Evolutionary conservation across 2,888 invertebrate genomes (phyloP), one percentile per base, ranked within the genome.

Genomic region (Drosophila prostipennis): DNA sequence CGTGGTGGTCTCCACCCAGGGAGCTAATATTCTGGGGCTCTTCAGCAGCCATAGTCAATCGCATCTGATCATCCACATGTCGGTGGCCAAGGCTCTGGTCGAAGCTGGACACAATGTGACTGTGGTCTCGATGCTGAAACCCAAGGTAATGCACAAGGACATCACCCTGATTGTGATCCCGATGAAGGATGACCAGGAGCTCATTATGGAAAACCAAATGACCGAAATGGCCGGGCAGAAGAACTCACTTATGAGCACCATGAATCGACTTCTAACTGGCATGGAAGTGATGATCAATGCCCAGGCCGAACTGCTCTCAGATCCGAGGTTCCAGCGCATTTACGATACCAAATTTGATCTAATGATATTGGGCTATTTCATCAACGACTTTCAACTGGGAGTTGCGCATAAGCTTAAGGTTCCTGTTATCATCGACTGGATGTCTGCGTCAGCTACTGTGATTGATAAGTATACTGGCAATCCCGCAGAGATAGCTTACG

Each of bases 81-180:
- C 91, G 0, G 65, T 90, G 59, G 79, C 80, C 6, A 86, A 86
- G 52, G 67, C 79, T 0, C 65, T 92, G 32, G 89, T 88, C 1
- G 90, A 90, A 43, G 64, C 69, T 3, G 92, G 92, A 0, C 92
- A 92, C 54, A 89, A 91, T 72, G 85, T 92, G 6, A 91, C 91
- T 0, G 88, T 91, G 19, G 87, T 91, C 0, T 78, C 85, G 7
- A 78, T 82, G 37, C 2, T 85, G 10, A 57, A 85, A n/a, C 85
- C 91, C 1, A 87, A 72, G 34, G 79, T 91, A 0, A 85, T 37
- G 32, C 87, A 89, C 48, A 77, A 80, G 6, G 72, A 79, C 13
- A 88, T 89, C 4, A 59, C 84, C 10, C 29, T 84, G 23, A 91
- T 91, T 7, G 57, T 87, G n/a, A 71, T 91, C 6, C 89, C 90